Evolutionary conservation across 2,113 vertebrate species (phyloP).

Genomic region (Leucosticte australis): DNA sequence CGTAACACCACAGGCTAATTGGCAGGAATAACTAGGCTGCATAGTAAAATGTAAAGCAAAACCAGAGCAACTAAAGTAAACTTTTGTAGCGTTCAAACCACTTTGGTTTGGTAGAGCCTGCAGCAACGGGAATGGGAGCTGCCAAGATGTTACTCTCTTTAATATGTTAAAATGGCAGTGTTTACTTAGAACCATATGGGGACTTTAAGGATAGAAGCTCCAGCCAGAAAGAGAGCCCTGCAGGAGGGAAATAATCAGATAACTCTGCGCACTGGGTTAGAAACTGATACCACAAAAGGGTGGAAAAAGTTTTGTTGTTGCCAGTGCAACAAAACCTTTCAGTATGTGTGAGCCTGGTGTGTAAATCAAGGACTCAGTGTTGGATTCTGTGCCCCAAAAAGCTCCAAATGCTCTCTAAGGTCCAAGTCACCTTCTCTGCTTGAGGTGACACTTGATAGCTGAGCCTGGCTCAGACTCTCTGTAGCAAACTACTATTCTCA

Average conservation of each 20-base stretch:
- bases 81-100: conserved; percentile 27
- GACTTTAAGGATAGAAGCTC: conserved; percentile 10
- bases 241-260: conserved; percentile 43
- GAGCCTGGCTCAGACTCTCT: background rate
- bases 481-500: background rate
- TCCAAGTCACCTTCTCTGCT: background rate
- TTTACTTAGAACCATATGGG: conserved; percentile 58
- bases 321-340: background rate
- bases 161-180: conserved; percentile 23
- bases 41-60: conserved; percentile 61
- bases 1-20: conserved; percentile 49
- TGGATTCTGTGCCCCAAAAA: background rate
- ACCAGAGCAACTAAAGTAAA: conserved; percentile 65
- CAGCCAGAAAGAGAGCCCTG: conserved; percentile 18
- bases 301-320: conserved; percentile 5
- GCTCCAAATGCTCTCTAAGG: background rate
- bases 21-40: conserved; percentile 36
- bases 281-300: background rate
- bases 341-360: background rate
- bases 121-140: conserved; percentile 19
- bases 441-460: background rate
- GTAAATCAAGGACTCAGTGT: background rate
- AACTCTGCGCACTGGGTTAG: background rate
- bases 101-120: conserved; percentile 56
- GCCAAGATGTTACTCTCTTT: conserved; percentile 57